Evolutionary conservation across 2,797 vertebrate species (phyloP), one percentile per base, ranked within the genome.

Genomic region (Pseudochaenichthys georgianus): DNA sequence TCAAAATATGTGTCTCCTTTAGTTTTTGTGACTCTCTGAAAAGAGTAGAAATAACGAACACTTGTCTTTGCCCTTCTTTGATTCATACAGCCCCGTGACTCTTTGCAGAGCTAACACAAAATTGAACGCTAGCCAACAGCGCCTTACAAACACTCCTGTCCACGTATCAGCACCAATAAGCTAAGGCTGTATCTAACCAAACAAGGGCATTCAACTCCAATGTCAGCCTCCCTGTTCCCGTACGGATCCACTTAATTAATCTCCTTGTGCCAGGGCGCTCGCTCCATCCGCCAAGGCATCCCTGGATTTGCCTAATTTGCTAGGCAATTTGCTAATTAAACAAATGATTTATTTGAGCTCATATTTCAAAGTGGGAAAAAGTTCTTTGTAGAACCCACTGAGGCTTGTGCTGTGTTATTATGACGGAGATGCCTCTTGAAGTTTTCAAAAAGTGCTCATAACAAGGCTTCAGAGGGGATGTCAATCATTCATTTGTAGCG

Each of bases 231-330:
- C n/a, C 80, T 83, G 83, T 91, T 91, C 88, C 87, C 78, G 62
- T 63, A 79, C 63, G 75, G 88, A 91, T 91, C 82, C 81, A 86
- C 88, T 93, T 94, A 93, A 94, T 94, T 93, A 90, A 91, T 91
- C 92, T 92, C 78, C 88, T 84, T 75, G 83, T 90, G 90, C 85
- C 77, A 88, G 92, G 88, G 86, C 91, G 75, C 82, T 21, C 62
- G 54, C 86, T 90, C 82, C 87, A 79, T 89, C 89, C 82, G 70
- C 83, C 77, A 83, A 83, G 84, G 86, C 88, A 73, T 91, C 85
- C 82, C 63, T 67, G 89, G 85, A 91, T 92, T 91, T 92, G 86
- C 91, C 91, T 93, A 90, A 94, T 93, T 93, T 93, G 81, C 92
- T 92, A 21, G 21, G 21, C 21, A 21, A 21, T 21, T 21, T 21